These are phyloP conservation scores for Limnodromus scolopaceus DNA, from an alignment of 2,797 vertebrate species.

Conservation along the genomic window DNA sequence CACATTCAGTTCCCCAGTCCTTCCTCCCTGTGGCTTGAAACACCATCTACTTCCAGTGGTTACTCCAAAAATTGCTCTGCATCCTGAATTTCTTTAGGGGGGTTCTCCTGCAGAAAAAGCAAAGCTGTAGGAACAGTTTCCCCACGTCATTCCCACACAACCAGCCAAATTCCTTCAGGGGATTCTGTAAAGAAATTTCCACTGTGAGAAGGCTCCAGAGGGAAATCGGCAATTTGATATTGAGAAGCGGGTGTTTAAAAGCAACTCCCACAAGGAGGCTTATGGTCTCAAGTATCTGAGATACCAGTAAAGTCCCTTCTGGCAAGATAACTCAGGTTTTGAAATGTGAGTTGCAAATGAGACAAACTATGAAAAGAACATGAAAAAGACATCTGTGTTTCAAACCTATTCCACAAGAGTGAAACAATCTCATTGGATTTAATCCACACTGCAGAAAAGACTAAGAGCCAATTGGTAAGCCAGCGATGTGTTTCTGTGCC, in stretches of 20 bases:
- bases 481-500: neutral
- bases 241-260: neutral
- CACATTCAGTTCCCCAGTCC: neutral
- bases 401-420: neutral
- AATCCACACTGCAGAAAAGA: neutral
- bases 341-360: neutral
- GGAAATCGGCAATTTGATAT: neutral
- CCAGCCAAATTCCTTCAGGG: neutral
- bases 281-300: neutral
- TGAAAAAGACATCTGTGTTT: neutral
- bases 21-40: neutral
- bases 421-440: neutral
- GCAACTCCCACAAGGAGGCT: rapidly evolving
- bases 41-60: neutral
- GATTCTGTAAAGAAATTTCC: neutral
- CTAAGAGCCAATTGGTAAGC: neutral
- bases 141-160: rapidly evolving
- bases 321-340: neutral
- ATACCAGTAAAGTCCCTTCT: neutral
- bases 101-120: neutral
- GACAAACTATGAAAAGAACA: neutral
- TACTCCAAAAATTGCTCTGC: neutral
- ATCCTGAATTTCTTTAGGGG: neutral
- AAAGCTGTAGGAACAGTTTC: neutral
- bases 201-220: neutral